Percentiles rank a stretch among this genome's conserved stretches.
These are phyloP conservation scores for Tragopan temminckii DNA, from an alignment of 2,797 vertebrate species.

Conservation along the genomic window DNA sequence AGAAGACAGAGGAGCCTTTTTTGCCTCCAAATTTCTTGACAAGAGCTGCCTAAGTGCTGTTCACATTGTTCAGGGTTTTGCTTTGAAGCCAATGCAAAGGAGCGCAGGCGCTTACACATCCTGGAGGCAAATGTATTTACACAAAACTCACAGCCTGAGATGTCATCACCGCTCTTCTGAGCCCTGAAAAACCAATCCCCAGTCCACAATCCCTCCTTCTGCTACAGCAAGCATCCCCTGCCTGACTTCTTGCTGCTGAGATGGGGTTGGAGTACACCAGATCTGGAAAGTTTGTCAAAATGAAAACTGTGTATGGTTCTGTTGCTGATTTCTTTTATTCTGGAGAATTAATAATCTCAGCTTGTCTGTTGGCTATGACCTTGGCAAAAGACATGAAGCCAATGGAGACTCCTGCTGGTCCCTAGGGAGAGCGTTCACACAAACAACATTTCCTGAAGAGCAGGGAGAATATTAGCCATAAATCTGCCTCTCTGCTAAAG, in stretches of 20 bases:
- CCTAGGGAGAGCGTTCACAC: not conserved
- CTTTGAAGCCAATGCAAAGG: not conserved
- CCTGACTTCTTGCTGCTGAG: not conserved
- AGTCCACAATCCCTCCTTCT: not conserved
- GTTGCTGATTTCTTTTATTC: not conserved
- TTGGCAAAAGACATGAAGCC: slow-evolving; percentile 15
- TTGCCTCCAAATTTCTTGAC: not conserved
- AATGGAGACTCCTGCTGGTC: not conserved
- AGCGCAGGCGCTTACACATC: not conserved
- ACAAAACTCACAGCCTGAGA: not conserved
- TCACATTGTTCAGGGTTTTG: not conserved
- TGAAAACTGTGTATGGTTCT: not conserved
- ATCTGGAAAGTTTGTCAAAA: not conserved
- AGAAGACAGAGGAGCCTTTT: not conserved
- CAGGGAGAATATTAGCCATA: not conserved
- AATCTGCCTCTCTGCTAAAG: not conserved
- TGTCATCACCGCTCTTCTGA: not conserved
- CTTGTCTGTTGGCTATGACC: not conserved
- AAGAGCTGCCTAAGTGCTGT: not conserved
- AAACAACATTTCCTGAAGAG: not conserved
- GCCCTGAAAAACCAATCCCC: not conserved
- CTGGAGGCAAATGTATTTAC: not conserved
- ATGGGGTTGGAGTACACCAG: not conserved
- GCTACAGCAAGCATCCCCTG: not conserved
- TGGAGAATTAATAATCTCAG: not conserved